A percentile compares a stretch with the other conserved stretches of the same genome.
phyloP scores from a whole-genome alignment of 2,797 vertebrate species.

The Poecilia wingei region DNA sequence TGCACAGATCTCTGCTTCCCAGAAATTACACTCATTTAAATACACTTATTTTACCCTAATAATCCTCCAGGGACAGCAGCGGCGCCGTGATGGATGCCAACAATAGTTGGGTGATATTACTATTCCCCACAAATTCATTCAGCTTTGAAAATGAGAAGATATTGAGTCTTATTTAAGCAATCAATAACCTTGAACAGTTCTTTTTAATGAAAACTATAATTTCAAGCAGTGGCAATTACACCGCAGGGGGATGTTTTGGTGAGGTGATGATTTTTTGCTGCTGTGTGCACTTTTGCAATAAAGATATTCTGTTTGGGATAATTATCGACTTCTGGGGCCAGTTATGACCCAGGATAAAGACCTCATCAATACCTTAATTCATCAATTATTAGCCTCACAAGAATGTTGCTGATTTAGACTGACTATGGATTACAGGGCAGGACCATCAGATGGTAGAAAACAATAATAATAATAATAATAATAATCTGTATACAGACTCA shows the following conservation, averaged over 20 bases:
- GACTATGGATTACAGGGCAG: slow-evolving; percentile 71
- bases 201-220: slow-evolving; percentile 89
- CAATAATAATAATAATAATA: not conserved
- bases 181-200: slow-evolving; percentile 84
- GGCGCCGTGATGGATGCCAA: slow-evolving; percentile 78
- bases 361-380: slow-evolving; percentile 84
- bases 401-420: slow-evolving; percentile 81
- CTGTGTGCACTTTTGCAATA: slow-evolving; percentile 81
- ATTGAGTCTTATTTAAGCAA: slow-evolving; percentile 86
- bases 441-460: slow-evolving; percentile 73
- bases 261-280: slow-evolving; percentile 78
- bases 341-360: slow-evolving; percentile 86
- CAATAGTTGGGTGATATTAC: slow-evolving; percentile 80
- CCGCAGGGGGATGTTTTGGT: slow-evolving; percentile 81
- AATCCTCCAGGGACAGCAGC: slow-evolving; percentile 70
- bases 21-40: slow-evolving; percentile 80
- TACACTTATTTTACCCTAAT: slow-evolving; percentile 78
- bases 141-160: slow-evolving; percentile 79
- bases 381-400: slow-evolving; percentile 80
- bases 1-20: slow-evolving; percentile 63
- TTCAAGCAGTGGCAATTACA: slow-evolving; percentile 83
- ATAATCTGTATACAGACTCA: slow-evolving; percentile 43
- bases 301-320: slow-evolving; percentile 84
- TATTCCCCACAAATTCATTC: slow-evolving; percentile 79
- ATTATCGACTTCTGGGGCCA: slow-evolving; percentile 83